phyloP scores from a whole-genome alignment of 1,140 invertebrate genomes.

The Drosophila orosa region DNA sequence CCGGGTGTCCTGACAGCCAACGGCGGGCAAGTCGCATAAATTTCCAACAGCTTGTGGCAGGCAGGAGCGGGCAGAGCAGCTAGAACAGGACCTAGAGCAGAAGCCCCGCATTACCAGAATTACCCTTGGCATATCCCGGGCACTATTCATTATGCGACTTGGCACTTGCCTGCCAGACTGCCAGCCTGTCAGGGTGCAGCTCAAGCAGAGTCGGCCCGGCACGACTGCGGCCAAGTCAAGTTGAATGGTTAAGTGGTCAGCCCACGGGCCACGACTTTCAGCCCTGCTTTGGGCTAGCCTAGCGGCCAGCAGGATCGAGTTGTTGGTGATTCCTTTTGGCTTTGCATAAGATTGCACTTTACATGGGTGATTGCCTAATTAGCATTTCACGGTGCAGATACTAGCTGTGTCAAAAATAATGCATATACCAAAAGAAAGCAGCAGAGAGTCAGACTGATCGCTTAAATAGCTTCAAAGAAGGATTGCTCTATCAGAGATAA shows the following conservation, averaged over 20 bases:
- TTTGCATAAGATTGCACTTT: slow-evolving; percentile 36
- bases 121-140: slow-evolving; percentile 52
- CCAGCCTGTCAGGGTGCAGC: slow-evolving; percentile 57
- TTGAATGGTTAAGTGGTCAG: slow-evolving; percentile 50
- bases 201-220: slow-evolving; percentile 20
- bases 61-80: slow-evolving; percentile 10
- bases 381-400: slow-evolving; percentile 18
- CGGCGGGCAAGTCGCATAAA: slow-evolving; percentile 54
- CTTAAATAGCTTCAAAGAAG: too few species aligned
- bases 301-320: slow-evolving; percentile 19
- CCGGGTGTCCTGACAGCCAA: slow-evolving; percentile 36
- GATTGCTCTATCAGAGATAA: fast-evolving
- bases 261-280: slow-evolving; percentile 2
- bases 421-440: background rate
- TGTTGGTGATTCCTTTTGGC: slow-evolving; percentile 8
- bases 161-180: slow-evolving; percentile 64
- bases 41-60: slow-evolving; percentile 47
- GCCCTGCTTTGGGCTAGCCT: slow-evolving; percentile 2
- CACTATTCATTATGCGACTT: slow-evolving; percentile 74
- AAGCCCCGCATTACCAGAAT: slow-evolving; percentile 49
- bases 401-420: background rate
- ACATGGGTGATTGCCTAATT: slow-evolving; percentile 40
- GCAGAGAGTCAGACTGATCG: too few species aligned
- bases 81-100: slow-evolving; percentile 14
- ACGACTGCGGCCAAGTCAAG: slow-evolving; percentile 40